A percentile compares a stretch with the other conserved stretches of the same genome.
These are phyloP conservation scores for Chrysopa pallens DNA, from an alignment of 1,140 invertebrate genomes.

Conservation along the genomic window DNA sequence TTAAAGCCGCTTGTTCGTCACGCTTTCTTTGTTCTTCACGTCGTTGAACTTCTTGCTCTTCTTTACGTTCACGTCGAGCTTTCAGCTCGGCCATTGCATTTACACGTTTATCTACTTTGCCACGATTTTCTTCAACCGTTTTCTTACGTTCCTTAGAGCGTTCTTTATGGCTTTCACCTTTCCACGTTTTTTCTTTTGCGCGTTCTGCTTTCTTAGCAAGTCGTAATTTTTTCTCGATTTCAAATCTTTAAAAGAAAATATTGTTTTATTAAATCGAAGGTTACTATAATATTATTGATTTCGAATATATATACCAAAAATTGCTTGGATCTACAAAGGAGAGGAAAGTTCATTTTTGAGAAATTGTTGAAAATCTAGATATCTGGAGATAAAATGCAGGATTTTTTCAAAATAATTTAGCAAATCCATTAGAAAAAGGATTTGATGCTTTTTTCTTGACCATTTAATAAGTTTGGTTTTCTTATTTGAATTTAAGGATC, in stretches of 20 bases:
- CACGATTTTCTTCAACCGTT: conserved; percentile 71
- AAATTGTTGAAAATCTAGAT: too few species aligned
- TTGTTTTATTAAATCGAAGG: too few species aligned
- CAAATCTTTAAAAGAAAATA: conserved; percentile 45
- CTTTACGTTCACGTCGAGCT: conserved; percentile 59
- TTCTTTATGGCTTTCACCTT: conserved; percentile 48
- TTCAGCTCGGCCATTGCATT: conserved; percentile 84
- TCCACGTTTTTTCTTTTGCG: conserved; percentile 33
- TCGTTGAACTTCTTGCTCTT: conserved; percentile 29
- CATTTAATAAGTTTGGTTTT: too few species aligned
- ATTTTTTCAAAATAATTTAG: too few species aligned
- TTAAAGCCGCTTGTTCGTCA: conserved; percentile 28
- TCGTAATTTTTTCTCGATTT: conserved; percentile 87
- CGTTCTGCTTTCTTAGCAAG: conserved; percentile 69
- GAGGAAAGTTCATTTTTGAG: too few species aligned
- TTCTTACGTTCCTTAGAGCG: conserved; percentile 79
- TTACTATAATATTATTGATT: too few species aligned
- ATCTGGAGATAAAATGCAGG: too few species aligned
- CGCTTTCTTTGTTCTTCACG: conserved; percentile 48
- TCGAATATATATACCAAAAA: too few species aligned
- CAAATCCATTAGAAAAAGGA: too few species aligned
- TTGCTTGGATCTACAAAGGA: too few species aligned
- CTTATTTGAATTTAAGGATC: too few species aligned
- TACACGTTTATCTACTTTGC: conserved; percentile 66
- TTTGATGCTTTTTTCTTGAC: too few species aligned